Evolutionary conservation across 2,888 invertebrate genomes (phyloP), one percentile per base, ranked within the genome.

Genomic region (Beris morrisii): DNA sequence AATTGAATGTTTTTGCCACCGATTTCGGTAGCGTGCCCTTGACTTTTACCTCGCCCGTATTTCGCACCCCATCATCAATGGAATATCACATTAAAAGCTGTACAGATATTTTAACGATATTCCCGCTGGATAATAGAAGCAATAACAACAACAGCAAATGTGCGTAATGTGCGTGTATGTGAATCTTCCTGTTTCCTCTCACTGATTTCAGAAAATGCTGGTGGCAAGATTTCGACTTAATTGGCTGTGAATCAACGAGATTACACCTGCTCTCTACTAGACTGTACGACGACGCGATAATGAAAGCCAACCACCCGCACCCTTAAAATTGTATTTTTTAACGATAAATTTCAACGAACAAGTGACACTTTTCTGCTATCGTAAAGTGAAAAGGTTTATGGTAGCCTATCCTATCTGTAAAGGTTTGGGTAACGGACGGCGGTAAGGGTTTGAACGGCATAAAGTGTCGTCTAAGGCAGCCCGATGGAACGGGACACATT

Each of bases 211-310:
- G 11, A 52, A 61, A 38, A 32, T 52, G 65, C 54, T 65, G 55
- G 55, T 57, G 68, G 56, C 28, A 57, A 61, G 65, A 68, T 68
- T 68, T 68, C 65, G 57, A 68, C 63, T 68, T 65, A 68, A 68
- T 68, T 68, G 68, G 65, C 68, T 68, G 65, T 68, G 68, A 68
- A 68, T 68, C 68, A 68, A 61, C 50, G 64, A 13, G 50, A 68
- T 65, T 65, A 56, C 59, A 63, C 61, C 57, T 45, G 43, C 54
- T 65, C 45, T n/a, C 30, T 4, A 38, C 38, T 38, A 7, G 38
- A 38, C 38, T 38, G 38, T 38, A 38, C 38, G 38, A 38, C 38
- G 38, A 38, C 38, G 38, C 38, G 38, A 38, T 38, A 38, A 38
- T 38, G 38, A 38, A 38, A 38, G 38, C 9, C 38, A 38, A 38